Conservation (phyloP, 2,113 vertebrate genomes). For the Sardina pilchardus region DNA sequence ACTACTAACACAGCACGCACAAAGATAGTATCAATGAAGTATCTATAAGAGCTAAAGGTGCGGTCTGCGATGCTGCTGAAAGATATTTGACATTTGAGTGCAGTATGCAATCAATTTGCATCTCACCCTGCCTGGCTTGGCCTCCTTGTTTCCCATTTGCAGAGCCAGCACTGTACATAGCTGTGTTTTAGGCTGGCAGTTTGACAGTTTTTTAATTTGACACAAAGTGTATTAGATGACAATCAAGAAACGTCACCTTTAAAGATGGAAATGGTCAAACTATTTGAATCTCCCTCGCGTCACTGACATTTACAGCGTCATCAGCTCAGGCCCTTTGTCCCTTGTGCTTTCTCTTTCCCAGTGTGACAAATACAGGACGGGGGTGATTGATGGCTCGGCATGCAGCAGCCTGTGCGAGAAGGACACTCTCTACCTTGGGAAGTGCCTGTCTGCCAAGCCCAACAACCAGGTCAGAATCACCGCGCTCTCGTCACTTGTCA, state of each 20-base stretch:
- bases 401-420: conserved; percentile 95
- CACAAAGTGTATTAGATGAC: too few species aligned
- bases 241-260: not conserved
- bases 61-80: not conserved
- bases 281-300: not conserved
- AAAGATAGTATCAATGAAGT: not conserved
- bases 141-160: too few species aligned
- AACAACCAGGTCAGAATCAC: conserved; percentile 82
- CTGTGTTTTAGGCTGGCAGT: too few species aligned
- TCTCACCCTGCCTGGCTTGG: not conserved
- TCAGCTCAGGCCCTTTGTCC: not conserved
- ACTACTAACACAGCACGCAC: not conserved
- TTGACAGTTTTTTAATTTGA: too few species aligned
- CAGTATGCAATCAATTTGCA: not conserved
- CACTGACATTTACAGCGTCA: not conserved
- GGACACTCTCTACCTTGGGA: conserved; percentile 90
- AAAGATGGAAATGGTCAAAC: not conserved
- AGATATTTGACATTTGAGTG: not conserved
- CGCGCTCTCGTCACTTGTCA: not conserved
- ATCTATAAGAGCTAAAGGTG: not conserved
- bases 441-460: conserved; percentile 89
- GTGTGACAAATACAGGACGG: conserved; percentile 95
- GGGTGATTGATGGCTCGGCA: conserved; percentile 91
- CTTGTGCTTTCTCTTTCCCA: conserved; percentile 57
- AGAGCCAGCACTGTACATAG: too few species aligned